A percentile compares a stretch with the other conserved stretches of the same genome.
phyloP scores from a whole-genome alignment of 2,113 vertebrate species.

The human region DNA sequence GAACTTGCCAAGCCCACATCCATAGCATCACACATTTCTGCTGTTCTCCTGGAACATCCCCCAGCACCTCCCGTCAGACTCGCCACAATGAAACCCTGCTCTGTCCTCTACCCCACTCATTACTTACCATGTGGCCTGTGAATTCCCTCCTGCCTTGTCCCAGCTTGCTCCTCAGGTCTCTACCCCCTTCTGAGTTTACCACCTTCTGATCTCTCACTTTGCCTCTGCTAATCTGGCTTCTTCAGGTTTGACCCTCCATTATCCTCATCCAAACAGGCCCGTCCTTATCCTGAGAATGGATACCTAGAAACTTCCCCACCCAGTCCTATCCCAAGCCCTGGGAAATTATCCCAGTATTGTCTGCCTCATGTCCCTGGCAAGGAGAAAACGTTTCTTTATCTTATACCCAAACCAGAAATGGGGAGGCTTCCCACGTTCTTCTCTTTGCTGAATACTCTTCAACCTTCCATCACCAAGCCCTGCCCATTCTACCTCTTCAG shows the following conservation, averaged over 20 bases:
- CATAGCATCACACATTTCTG: not conserved
- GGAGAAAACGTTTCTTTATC: not conserved
- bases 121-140: not conserved
- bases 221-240: not conserved
- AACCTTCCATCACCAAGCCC: no score
- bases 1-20: not conserved
- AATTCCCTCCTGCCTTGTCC: not conserved
- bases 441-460: not conserved
- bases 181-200: not conserved
- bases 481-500: not conserved
- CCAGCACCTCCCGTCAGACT: not conserved
- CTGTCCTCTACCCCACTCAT: accelerated
- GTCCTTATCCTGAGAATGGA: not conserved
- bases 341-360: not conserved
- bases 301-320: not conserved
- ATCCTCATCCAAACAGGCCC: not conserved
- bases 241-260: not conserved
- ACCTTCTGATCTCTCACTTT: not conserved
- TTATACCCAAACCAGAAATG: not conserved
- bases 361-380: not conserved
- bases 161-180: not conserved
- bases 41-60: not conserved
- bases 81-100: not conserved
- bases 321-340: not conserved
- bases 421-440: not conserved